These are phyloP conservation scores for Chloroclysta siterata DNA, from an alignment of 2,888 invertebrate species.

Conservation along the genomic window DNA sequence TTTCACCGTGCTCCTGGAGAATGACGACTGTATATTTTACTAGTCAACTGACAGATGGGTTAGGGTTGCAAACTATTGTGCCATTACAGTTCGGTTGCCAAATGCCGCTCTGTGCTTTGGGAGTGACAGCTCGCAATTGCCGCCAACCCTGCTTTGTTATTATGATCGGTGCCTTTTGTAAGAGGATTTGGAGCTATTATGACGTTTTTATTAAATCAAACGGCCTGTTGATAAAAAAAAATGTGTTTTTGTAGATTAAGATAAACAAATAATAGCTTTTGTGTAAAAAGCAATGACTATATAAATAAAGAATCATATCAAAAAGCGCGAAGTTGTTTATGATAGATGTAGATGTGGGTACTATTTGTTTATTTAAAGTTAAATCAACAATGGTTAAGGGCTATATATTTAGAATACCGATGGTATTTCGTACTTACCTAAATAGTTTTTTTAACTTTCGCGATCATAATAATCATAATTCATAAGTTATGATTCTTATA, in stretches of 20 bases:
- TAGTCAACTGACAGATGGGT: conserved; percentile 84
- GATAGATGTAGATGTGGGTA: no score
- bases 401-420: no score
- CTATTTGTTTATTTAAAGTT: no score
- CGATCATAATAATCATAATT: no score
- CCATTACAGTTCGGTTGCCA: conserved; percentile 78
- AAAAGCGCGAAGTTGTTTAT: no score
- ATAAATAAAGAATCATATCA: no score
- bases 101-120: conserved; percentile 64
- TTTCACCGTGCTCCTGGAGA: conserved; percentile 70
- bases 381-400: no score
- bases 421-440: no score
- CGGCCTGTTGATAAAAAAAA: conserved; percentile 27
- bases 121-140: conserved; percentile 77
- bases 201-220: conserved; percentile 36
- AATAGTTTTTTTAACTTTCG: no score
- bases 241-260: not conserved
- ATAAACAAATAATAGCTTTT: conserved; percentile 3
- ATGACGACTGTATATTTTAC: conserved; percentile 84
- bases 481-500: no score
- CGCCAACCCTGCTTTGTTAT: conserved; percentile 56
- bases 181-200: conserved; percentile 31
- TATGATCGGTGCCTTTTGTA: conserved; percentile 32
- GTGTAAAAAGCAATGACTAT: not conserved
- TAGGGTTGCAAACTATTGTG: conserved; percentile 81